Evolutionary conservation across 2,113 vertebrate genomes (phyloP).

Genomic region (Lamprotornis superbus): DNA sequence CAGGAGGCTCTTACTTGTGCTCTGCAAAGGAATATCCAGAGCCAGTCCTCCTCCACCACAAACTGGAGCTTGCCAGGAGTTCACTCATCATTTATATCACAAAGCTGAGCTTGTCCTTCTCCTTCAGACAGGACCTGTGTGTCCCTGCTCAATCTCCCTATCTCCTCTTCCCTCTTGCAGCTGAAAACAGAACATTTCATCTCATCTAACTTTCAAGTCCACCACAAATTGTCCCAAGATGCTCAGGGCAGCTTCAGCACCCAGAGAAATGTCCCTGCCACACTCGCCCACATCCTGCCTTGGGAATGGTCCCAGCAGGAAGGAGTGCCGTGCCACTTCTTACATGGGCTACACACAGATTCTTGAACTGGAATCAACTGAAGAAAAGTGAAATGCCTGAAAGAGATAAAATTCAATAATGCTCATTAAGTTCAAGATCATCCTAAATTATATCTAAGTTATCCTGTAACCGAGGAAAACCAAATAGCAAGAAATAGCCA

Average conservation of each 20-base stretch:
- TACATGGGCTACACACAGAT: too few relatives aligned
- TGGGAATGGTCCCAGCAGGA: not conserved
- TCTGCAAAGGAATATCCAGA: not conserved
- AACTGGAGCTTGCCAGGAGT: not conserved
- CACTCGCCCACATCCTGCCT: not conserved
- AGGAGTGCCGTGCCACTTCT: not conserved
- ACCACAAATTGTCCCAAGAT: not conserved
- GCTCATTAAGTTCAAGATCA: not conserved
- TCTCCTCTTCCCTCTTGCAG: not conserved
- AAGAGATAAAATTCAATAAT: not conserved
- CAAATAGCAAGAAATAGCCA: not conserved
- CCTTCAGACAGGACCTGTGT: not conserved
- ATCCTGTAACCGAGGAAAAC: not conserved
- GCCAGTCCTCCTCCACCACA: not conserved
- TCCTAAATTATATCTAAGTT: not conserved
- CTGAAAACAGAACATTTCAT: not conserved
- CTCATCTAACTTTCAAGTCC: not conserved
- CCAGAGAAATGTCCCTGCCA: not conserved
- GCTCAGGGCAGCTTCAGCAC: not conserved
- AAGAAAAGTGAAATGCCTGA: not conserved
- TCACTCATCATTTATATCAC: not conserved
- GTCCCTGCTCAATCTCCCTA: not conserved
- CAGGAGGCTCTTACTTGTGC: not conserved
- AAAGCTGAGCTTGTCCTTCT: not conserved
- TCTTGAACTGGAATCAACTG: not conserved